Evolutionary conservation across 2,888 invertebrate genomes (phyloP).

Genomic region (Cylindroiulus punctatus): DNA sequence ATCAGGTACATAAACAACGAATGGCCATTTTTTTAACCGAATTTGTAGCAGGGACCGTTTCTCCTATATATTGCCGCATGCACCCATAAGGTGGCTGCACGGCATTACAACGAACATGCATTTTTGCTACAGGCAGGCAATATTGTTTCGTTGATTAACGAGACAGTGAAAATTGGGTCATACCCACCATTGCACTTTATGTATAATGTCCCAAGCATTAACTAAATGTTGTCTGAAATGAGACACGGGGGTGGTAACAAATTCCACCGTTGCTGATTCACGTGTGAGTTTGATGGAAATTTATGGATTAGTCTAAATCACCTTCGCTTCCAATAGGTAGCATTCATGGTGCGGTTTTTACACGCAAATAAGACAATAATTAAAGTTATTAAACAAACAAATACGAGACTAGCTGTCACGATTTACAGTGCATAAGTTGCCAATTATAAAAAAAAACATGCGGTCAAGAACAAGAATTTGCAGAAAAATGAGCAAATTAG

Average conservation of each 20-base stretch:
- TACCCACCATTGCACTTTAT: not conserved
- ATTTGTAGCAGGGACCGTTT: not conserved
- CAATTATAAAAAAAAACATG: not conserved
- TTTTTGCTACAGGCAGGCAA: not conserved
- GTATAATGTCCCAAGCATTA: not conserved
- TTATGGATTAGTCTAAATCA: not conserved
- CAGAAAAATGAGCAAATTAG: not conserved
- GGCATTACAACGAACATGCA: not conserved
- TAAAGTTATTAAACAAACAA: not conserved
- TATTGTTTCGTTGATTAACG: slow-evolving; percentile 1
- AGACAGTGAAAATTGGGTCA: not conserved
- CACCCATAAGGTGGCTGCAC: not conserved
- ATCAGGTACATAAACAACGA: not conserved
- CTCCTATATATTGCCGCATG: not conserved
- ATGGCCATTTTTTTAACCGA: not conserved
- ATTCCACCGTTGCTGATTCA: not conserved
- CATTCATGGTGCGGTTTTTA: not conserved
- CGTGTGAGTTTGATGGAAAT: not conserved
- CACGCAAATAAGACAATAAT: not conserved
- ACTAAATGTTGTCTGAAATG: slow-evolving; percentile 20
- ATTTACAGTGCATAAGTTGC: not conserved
- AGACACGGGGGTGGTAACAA: not conserved
- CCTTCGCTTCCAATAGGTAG: slow-evolving; percentile 10
- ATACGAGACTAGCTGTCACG: not conserved
- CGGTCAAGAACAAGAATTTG: not conserved